Evolutionary conservation across 2,888 invertebrate genomes (phyloP).

Genomic region (Minunthozetes semirufus): DNA sequence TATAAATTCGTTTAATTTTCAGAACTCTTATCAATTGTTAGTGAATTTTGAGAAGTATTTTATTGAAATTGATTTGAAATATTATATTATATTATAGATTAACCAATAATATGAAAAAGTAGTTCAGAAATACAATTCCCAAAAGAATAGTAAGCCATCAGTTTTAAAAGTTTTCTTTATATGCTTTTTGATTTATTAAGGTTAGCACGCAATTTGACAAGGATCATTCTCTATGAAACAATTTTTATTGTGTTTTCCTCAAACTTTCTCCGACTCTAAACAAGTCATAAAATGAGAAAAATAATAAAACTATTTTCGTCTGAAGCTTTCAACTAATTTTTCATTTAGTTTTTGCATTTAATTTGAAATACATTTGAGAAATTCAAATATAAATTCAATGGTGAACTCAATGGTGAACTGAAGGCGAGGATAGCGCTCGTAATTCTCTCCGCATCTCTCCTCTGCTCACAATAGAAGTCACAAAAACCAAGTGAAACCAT

Average conservation of each 20-base stretch:
- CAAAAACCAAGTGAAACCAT: not conserved
- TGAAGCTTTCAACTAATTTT: not conserved
- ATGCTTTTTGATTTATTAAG: slow-evolving; percentile 27
- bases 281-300: not conserved
- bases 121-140: slow-evolving; percentile 27
- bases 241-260: not conserved
- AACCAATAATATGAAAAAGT: slow-evolving; percentile 6
- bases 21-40: slow-evolving; percentile 5
- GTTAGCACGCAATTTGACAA: slow-evolving; percentile 31
- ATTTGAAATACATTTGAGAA: not conserved
- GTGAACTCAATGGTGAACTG: no score
- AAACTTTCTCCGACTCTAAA: not conserved
- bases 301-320: not conserved
- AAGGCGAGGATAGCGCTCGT: not conserved
- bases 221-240: not conserved
- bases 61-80: slow-evolving; percentile 11
- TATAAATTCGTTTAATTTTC: not conserved
- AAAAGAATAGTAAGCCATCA: slow-evolving; percentile 14
- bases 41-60: not conserved
- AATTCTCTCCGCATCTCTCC: not conserved
- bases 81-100: slow-evolving; percentile 21
- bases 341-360: not conserved
- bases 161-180: slow-evolving; percentile 24
- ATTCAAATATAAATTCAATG: not conserved
- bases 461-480: not conserved